Percentiles rank a stretch among this genome's conserved stretches.
These are phyloP conservation scores for Panagrolaimus sp. DNA, from an alignment of 1,140 invertebrate genomes.

Conservation along the genomic window DNA sequence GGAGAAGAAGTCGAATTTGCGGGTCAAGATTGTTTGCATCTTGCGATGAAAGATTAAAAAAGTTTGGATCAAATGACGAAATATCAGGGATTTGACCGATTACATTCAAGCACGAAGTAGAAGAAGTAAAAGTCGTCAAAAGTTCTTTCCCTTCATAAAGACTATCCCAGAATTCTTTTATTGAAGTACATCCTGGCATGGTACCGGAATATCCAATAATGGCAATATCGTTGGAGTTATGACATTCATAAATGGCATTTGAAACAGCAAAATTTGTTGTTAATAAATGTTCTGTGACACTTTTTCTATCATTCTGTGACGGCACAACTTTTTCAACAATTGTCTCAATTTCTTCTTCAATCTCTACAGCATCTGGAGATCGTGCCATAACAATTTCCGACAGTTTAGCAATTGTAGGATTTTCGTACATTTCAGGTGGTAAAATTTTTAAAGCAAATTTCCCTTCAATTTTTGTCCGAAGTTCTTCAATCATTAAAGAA, in stretches of 20 bases:
- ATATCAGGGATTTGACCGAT: slow-evolving; percentile 17
- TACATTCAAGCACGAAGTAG: neutral
- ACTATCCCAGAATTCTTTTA: slow-evolving; percentile 29
- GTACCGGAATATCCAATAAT: slow-evolving; percentile 29
- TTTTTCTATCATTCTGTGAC: no score
- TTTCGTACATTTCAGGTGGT: slow-evolving; percentile 29
- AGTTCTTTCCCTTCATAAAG: slow-evolving; percentile 11
- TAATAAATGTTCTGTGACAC: no score
- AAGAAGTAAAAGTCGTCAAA: slow-evolving; percentile 6
- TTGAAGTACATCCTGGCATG: slow-evolving; percentile 18
- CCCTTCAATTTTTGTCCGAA: neutral
- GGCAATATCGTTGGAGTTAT: slow-evolving; percentile 10
- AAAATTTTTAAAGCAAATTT: slow-evolving; percentile 21
- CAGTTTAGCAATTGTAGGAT: slow-evolving; percentile 27
- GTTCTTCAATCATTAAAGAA: slow-evolving; percentile 32
- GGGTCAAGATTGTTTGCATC: slow-evolving; percentile 3
- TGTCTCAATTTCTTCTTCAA: neutral
- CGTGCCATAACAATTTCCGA: neutral
- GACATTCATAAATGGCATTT: neutral
- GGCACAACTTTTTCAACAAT: neutral
- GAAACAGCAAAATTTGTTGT: no score
- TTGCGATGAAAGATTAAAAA: slow-evolving; percentile 13
- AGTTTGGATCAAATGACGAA: slow-evolving; percentile 12
- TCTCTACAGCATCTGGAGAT: neutral
- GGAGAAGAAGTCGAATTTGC: slow-evolving; percentile 14